Base-by-base conservation (phyloP, 2,888 invertebrate genomes). In the Caenorhabditis angaria region DNA sequence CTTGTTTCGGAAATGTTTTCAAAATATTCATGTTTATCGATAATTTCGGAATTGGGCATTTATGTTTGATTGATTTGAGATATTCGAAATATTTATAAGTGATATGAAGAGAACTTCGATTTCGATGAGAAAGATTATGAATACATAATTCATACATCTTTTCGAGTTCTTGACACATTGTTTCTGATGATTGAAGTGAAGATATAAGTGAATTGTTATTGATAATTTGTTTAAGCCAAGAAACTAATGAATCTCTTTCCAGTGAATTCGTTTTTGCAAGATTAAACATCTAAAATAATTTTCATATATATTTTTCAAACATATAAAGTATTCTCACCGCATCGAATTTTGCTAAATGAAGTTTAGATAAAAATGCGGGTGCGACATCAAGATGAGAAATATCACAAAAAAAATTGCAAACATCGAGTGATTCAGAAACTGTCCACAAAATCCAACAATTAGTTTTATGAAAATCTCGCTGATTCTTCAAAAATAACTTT, bases 391-490 rank as follows among this genome's bases (percentile, higher is more conserved):
- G 53, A 63, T 74, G 69, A 1, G 69, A 68, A 8, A 74, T 60
- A 54, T 74, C 74, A 54, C 67, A 66, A 18, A 74, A 48, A 0
- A 66, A 25, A 35, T 56, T 48, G 41, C 67, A 69, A 35, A 69
- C 66, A 20, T 48, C 57, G 0, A 74, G 48, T 0, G 74, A 32
- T 54, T 65, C 74, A 24, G 54, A 57, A 10, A 74, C 66, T 3
- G 69, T 74, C 69, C 69, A 70, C 60, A 56, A 66, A 14, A 58
- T 60, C 74, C 74, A 74, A 22, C 74, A 74, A 28, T 62, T 60
- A n/a, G 66, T 64, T 25, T 58, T 53, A 1, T 56, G 54, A 48
- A 65, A 32, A 50, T 66, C 69, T 35, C 68, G 41, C 28, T 70
- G 65, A 35, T 69, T 74, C 74, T 74, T 60, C 24, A 65, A 57